phyloP scores from a whole-genome alignment of 92 coral and sea anemone species.

The Hydrozoanthus gracilis region DNA sequence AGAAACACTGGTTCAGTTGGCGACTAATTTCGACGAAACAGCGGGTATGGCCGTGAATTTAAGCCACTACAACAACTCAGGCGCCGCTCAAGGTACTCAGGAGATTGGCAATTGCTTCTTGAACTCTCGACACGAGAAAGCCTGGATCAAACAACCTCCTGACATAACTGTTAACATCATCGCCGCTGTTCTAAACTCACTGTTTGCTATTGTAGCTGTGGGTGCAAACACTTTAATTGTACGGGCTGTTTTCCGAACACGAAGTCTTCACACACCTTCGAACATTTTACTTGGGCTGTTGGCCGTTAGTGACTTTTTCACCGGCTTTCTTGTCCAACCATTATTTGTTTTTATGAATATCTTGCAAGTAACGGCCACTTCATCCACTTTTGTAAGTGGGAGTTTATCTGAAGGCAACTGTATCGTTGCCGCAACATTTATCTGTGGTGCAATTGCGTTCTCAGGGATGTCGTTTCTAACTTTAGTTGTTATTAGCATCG shows the following conservation, averaged over 20 bases:
- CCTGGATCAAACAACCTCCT: neutral
- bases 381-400: neutral
- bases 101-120: neutral
- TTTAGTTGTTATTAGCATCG: neutral
- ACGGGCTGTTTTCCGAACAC: slow-evolving; percentile 28
- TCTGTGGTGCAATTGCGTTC: neutral
- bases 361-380: slow-evolving; percentile 32
- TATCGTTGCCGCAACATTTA: neutral
- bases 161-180: slow-evolving; percentile 30
- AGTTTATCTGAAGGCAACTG: neutral
- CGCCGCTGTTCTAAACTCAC: slow-evolving; percentile 45
- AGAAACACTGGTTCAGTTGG: no score
- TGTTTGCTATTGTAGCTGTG: slow-evolving; percentile 36
- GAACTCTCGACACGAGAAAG: neutral
- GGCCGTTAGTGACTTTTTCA: slow-evolving; percentile 50
- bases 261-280: slow-evolving; percentile 44
- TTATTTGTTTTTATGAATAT: slow-evolving; percentile 46
- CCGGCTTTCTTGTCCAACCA: slow-evolving; percentile 50
- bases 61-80: neutral
- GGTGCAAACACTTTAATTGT: slow-evolving; percentile 48
- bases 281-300: slow-evolving; percentile 54
- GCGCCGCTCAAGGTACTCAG: no score
- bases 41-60: no score
- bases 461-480: slow-evolving; percentile 6
- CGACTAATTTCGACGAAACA: no score